A percentile compares a stretch with the other conserved stretches of the same genome.
Evolutionary conservation across 1,140 invertebrate species (phyloP).

Genomic region (Drosophila azteca): DNA sequence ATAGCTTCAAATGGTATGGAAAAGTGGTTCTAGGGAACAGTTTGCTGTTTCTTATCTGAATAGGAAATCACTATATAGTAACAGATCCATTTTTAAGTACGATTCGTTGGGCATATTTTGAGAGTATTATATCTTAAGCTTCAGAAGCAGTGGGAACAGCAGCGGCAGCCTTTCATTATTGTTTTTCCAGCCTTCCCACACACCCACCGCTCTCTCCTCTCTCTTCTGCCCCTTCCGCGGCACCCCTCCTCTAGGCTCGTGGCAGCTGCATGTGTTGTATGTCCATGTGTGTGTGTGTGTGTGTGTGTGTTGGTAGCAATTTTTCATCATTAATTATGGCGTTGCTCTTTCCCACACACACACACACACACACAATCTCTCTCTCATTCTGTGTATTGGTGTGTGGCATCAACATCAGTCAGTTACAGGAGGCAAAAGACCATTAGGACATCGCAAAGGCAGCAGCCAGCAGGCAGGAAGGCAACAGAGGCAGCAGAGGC

Average conservation of each 20-base stretch:
- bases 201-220: too few relatives aligned
- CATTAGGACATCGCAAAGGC: slow-evolving; percentile 57
- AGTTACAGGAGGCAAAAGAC: slow-evolving; percentile 75
- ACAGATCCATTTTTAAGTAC: too few relatives aligned
- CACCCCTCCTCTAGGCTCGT: neutral
- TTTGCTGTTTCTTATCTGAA: too few relatives aligned
- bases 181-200: too few relatives aligned
- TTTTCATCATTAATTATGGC: slow-evolving; percentile 81
- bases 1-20: too few relatives aligned
- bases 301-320: slow-evolving; percentile 69
- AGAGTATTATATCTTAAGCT: too few relatives aligned
- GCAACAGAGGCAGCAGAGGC: neutral
- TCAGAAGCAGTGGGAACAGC: too few relatives aligned
- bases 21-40: too few relatives aligned
- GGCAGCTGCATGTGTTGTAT: slow-evolving; percentile 67
- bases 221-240: slow-evolving; percentile 7
- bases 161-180: too few relatives aligned
- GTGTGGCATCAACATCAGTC: slow-evolving; percentile 76
- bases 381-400: slow-evolving; percentile 24
- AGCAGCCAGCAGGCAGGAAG: slow-evolving; percentile 2
- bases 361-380: too few relatives aligned
- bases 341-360: slow-evolving; percentile 14
- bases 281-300: slow-evolving; percentile 36
- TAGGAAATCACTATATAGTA: too few relatives aligned
- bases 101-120: slow-evolving; percentile 28